Evolutionary conservation across 2,797 vertebrate species (phyloP), one percentile per base, ranked within the genome.

Genomic region (Lithobates sylvaticus): DNA sequence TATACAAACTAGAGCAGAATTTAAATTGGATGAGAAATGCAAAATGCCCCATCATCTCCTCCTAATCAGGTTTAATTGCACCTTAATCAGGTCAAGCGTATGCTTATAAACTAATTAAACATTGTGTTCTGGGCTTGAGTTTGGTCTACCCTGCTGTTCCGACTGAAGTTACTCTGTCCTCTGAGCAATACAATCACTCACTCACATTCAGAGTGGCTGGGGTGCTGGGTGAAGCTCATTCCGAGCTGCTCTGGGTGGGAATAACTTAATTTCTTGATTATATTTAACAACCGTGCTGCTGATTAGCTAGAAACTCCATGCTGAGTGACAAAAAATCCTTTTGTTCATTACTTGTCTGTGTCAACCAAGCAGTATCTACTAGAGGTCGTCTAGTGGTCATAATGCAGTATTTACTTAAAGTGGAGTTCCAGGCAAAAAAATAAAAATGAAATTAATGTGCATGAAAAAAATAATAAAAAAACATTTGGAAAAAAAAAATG

Each of bases 1-100:
- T 73, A 64, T 64, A 77, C 85, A 78, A 42, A 67, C 74, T 26
- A 54, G 67, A 76, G 12, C 42, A 78, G 34, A 34, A 83, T 83
- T 65, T 73, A 77, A 83, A 83, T 87, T 78, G 68, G 68, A 87
- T 83, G 85, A 78, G 67, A 78, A 72, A 87, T 87, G 74, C 78
- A 78, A 78, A 65, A 78, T 68, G 68, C 65, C 80, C 85, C 80
- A 78, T 83, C 78, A 87, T 78, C 75, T 67, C 27, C 47, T n/a
- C 78, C 26, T 83, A 87, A 83, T 87, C 80, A 65, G 75, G 65
- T 72, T 21, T 87, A 83, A 82, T 82, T 82, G 79, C 34, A 50
- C 79, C 79, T 50, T 86, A 86, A 87, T 87, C 85, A 87, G 80
- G 85, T 83, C 85, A 87, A 42, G 80, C 75, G 65, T 83, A 78